phyloP scores from a whole-genome alignment of 2,797 vertebrate genomes.

The Sebastes baramenuke region DNA sequence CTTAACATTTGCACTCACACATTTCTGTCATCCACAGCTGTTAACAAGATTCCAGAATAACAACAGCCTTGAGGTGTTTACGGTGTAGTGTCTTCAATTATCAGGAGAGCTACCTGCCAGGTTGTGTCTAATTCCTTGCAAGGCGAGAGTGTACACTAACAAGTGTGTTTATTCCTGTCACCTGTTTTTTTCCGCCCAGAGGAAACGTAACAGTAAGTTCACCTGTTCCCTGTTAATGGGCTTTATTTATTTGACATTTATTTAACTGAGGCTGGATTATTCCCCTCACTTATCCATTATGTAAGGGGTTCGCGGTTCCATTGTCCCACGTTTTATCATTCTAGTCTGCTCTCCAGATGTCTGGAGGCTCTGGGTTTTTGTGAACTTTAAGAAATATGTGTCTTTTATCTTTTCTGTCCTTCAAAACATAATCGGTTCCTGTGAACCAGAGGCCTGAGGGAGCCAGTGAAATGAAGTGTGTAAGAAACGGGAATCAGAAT shows the following conservation, averaged over 20 bases:
- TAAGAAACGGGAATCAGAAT: background rate
- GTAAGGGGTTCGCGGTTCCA: background rate
- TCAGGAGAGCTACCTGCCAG: constrained; percentile 77
- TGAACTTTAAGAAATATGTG: constrained; percentile 38
- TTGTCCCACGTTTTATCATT: constrained; percentile 28
- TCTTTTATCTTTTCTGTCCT: background rate
- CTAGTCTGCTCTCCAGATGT: background rate
- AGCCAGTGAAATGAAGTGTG: background rate
- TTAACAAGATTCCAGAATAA: constrained; percentile 77
- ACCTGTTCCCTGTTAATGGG: constrained; percentile 58
- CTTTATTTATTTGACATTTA: constrained; percentile 64
- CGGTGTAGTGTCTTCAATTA: constrained; percentile 76
- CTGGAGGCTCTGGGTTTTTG: constrained; percentile 15
- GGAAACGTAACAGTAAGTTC: constrained; percentile 54
- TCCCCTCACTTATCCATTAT: constrained; percentile 9
- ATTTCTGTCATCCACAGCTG: constrained; percentile 74
- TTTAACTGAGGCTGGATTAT: constrained; percentile 31
- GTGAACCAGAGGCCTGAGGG: constrained; percentile 1
- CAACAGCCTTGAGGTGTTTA: constrained; percentile 80
- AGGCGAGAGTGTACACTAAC: constrained; percentile 77
- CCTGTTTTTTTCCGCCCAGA: constrained; percentile 63
- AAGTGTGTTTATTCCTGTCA: constrained; percentile 77
- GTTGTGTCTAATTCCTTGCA: constrained; percentile 77
- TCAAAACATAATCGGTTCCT: constrained; percentile 26
- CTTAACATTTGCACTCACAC: constrained; percentile 59